Evolutionary conservation across 2,113 vertebrate genomes (phyloP).

Genomic region (Cryptoleucopteryx plumbea): DNA sequence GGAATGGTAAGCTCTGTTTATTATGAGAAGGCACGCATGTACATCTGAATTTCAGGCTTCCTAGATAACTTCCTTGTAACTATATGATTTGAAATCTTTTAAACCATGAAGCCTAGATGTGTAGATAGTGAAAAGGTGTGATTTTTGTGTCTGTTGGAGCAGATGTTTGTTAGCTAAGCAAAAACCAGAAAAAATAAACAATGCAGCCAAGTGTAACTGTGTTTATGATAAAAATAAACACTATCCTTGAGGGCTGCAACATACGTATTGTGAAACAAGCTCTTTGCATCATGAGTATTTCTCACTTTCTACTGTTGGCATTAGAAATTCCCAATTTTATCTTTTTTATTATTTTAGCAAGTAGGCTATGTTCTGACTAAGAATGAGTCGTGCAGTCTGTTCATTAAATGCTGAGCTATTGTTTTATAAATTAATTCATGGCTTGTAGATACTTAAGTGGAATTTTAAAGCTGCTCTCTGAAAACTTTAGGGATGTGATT

Average conservation of each 20-base stretch:
- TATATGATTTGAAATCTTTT: neutral
- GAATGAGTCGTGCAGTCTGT: neutral
- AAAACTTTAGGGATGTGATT: neutral
- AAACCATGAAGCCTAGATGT: neutral
- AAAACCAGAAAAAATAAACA: neutral
- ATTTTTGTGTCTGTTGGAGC: neutral
- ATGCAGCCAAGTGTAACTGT: neutral
- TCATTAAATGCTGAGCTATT: neutral
- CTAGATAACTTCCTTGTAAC: neutral
- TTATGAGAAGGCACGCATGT: neutral
- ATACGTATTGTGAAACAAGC: neutral
- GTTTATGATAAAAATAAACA: neutral
- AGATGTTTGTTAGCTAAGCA: neutral
- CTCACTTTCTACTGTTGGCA: neutral
- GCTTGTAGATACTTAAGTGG: neutral
- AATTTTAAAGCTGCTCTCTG: neutral
- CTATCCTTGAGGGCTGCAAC: neutral
- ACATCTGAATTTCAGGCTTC: neutral
- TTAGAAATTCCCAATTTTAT: neutral
- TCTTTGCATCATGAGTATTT: neutral
- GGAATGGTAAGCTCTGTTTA: neutral
- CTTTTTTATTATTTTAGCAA: neutral
- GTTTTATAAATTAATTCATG: neutral
- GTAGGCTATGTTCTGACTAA: neutral
- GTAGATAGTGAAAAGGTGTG: neutral